Conservation (phyloP, 1,140 invertebrate genomes). For the Hyphantria cunea region DNA sequence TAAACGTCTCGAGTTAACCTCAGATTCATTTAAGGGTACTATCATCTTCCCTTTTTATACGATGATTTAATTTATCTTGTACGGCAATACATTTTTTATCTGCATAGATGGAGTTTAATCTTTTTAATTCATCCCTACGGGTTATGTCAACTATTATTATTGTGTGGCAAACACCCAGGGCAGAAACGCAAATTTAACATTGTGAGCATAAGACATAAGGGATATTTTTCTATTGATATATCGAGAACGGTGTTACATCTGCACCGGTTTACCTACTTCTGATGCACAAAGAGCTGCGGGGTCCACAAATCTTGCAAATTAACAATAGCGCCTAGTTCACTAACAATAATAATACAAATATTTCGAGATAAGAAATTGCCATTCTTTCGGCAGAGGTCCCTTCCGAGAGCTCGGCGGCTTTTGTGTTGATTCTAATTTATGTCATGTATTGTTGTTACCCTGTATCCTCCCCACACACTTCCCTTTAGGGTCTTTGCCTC, state of each 20-base stretch:
- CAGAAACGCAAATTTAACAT: constrained; percentile 64
- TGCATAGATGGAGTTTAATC: constrained; percentile 31
- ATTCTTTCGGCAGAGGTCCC: constrained; percentile 76
- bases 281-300: constrained; percentile 45
- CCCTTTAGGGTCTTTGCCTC: constrained; percentile 62
- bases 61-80: constrained; percentile 21
- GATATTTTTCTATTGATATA: constrained; percentile 55
- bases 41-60: constrained; percentile 4
- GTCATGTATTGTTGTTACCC: constrained; percentile 76
- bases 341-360: constrained; percentile 72
- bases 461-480: constrained; percentile 75
- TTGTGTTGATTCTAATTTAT: constrained; percentile 81
- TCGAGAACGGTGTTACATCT: constrained; percentile 64
- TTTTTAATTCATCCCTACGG: constrained; percentile 34
- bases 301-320: constrained; percentile 56
- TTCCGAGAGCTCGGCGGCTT: constrained; percentile 71
- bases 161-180: constrained; percentile 39
- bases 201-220: constrained; percentile 45
- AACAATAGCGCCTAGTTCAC: constrained; percentile 64
- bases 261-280: constrained; percentile 64
- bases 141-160: constrained; percentile 47
- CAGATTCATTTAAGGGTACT: background rate
- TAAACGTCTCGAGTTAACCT: constrained; percentile 13
- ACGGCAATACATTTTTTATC: constrained; percentile 15
- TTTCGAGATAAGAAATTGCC: constrained; percentile 77